Evolutionary conservation across 2,113 vertebrate genomes (phyloP).

Genomic region (Phoxinus phoxinus): DNA sequence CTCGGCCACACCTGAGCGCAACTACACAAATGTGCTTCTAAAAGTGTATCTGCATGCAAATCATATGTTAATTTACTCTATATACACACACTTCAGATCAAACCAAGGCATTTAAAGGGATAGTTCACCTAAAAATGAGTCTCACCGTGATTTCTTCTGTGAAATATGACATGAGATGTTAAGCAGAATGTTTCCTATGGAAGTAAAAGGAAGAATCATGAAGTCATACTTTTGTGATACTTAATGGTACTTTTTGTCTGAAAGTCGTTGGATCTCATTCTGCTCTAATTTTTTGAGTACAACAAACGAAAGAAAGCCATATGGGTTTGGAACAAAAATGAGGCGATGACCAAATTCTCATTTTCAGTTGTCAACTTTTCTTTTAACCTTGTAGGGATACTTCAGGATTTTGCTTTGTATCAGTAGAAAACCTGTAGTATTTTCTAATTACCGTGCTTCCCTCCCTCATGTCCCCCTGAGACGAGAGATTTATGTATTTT

Average conservation of each 20-base stretch:
- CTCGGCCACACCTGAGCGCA: neutral
- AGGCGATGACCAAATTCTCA: neutral
- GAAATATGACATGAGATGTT: neutral
- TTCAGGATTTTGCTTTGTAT: no score
- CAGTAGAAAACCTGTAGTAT: no score
- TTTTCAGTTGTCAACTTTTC: neutral
- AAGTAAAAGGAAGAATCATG: neutral
- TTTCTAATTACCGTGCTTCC: no score
- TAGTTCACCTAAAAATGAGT: no score
- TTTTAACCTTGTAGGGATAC: no score
- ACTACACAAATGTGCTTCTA: slow-evolving; percentile 5
- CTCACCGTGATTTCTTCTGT: neutral
- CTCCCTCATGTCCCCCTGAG: no score
- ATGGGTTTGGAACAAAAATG: neutral
- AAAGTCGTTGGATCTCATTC: neutral
- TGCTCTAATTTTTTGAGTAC: neutral
- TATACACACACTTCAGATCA: neutral
- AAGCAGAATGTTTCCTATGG: neutral
- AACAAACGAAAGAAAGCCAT: neutral
- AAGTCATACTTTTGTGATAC: neutral
- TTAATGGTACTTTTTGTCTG: neutral
- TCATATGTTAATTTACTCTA: neutral
- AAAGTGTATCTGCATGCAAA: slow-evolving; percentile 1
- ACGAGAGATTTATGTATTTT: no score
- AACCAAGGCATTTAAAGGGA: neutral